These are phyloP conservation scores for Rhodinocichla rosea DNA, from an alignment of 2,113 vertebrate species.

Conservation along the genomic window DNA sequence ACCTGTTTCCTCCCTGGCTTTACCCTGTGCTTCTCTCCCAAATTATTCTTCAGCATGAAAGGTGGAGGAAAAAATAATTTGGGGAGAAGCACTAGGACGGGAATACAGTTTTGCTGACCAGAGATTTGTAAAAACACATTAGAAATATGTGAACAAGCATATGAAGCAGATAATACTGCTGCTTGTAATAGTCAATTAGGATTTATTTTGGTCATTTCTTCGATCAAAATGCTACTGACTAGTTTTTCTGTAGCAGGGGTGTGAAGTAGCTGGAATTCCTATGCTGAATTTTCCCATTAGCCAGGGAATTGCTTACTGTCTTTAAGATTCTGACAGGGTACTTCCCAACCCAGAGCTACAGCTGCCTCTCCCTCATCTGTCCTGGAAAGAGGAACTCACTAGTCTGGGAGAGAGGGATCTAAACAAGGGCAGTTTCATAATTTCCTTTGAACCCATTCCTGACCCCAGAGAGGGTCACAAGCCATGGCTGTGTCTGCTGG, in stretches of 20 bases:
- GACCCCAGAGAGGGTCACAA: background rate
- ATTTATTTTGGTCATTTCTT: background rate
- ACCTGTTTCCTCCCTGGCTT: background rate
- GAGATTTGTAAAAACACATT: background rate
- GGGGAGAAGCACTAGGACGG: background rate
- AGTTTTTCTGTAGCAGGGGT: background rate
- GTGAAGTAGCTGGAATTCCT: background rate
- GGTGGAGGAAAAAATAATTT: background rate
- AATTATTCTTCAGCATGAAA: background rate
- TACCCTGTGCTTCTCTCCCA: background rate
- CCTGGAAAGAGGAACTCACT: background rate
- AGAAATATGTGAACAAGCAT: background rate
- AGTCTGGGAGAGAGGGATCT: background rate
- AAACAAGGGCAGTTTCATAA: background rate
- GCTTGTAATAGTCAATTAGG: background rate
- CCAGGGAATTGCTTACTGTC: background rate
- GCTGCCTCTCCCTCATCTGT: background rate
- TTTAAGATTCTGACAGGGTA: background rate
- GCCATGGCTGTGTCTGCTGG: background rate
- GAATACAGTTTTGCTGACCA: background rate
- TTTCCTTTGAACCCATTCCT: background rate
- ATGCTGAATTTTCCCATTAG: background rate
- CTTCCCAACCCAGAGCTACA: background rate
- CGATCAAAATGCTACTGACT: background rate
- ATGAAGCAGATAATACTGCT: background rate